Percentiles rank a stretch among this genome's conserved stretches.
Evolutionary conservation across 2,888 invertebrate species (phyloP).

Genomic region (Conops quadrifasciatus): DNA sequence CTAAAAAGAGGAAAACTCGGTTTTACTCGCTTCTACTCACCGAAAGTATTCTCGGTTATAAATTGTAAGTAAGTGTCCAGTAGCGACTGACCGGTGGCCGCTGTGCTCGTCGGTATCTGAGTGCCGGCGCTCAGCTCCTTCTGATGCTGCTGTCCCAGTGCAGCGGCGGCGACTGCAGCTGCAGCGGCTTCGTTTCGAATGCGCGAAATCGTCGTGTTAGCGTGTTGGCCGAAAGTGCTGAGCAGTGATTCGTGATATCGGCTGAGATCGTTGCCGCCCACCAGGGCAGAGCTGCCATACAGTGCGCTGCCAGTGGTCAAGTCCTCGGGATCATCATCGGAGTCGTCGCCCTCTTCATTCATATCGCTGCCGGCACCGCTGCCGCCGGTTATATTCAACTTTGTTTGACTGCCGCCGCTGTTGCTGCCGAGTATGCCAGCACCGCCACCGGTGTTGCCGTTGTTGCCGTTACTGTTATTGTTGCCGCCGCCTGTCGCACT

Average conservation of each 20-base stretch:
- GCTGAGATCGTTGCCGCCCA: slow-evolving; percentile 53
- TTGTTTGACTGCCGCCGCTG: slow-evolving; percentile 71
- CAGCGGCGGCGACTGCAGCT: slow-evolving; percentile 56
- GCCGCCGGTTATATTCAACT: slow-evolving; percentile 71
- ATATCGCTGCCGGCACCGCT: slow-evolving; percentile 73
- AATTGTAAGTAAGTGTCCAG: slow-evolving; percentile 89
- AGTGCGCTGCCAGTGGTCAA: slow-evolving; percentile 70
- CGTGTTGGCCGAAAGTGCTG: slow-evolving; percentile 66
- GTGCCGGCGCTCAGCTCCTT: slow-evolving; percentile 73
- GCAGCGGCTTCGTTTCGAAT: slow-evolving; percentile 70
- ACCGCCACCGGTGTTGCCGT: slow-evolving; percentile 68
- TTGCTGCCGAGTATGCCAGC: slow-evolving; percentile 67
- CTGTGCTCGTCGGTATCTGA: slow-evolving; percentile 72
- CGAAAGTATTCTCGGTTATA: slow-evolving; percentile 83
- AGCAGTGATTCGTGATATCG: slow-evolving; percentile 62
- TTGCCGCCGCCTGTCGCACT: slow-evolving; percentile 68
- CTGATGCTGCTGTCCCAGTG: slow-evolving; percentile 53
- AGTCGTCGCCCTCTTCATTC: slow-evolving; percentile 74
- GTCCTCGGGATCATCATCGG: slow-evolving; percentile 79
- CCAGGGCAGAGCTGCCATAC: slow-evolving; percentile 45
- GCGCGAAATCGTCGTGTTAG: slow-evolving; percentile 73
- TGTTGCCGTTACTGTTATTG: slow-evolving; percentile 42
- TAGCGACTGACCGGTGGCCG: slow-evolving; percentile 79
- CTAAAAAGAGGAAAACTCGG: not conserved
- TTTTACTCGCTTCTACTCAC: slow-evolving; percentile 61